These are phyloP conservation scores for Scrobipalpa costella DNA, from an alignment of 2,888 invertebrate species.

Conservation along the genomic window DNA sequence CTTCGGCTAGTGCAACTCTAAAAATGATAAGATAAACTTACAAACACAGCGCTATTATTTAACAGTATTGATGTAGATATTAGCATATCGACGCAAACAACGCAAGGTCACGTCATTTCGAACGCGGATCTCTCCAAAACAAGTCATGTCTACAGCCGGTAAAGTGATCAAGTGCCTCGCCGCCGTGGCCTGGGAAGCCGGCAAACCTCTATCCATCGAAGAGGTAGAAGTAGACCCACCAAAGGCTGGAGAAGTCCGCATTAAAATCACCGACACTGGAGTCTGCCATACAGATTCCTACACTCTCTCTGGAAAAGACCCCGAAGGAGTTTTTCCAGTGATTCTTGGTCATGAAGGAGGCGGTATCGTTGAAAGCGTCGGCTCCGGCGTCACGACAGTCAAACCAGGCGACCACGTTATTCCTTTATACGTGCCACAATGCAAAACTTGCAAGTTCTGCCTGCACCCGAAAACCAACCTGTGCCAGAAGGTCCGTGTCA, in stretches of 20 bases:
- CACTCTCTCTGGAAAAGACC: slow-evolving; percentile 92
- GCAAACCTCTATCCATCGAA: slow-evolving; percentile 93
- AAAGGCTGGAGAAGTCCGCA: slow-evolving; percentile 93
- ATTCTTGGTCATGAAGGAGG: slow-evolving; percentile 98
- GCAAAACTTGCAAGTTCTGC: slow-evolving; percentile 98
- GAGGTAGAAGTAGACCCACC: slow-evolving; percentile 97
- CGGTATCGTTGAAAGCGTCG: slow-evolving; percentile 97
- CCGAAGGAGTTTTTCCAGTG: slow-evolving; percentile 95
- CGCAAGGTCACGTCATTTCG: not conserved
- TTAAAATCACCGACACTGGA: slow-evolving; percentile 89
- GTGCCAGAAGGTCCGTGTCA: slow-evolving; percentile 94
- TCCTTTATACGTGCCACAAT: slow-evolving; percentile 98
- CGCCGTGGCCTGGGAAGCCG: slow-evolving; percentile 98
- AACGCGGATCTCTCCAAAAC: slow-evolving; percentile 57
- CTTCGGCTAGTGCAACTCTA: not conserved
- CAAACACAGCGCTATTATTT: not conserved
- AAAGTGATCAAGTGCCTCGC: slow-evolving; percentile 95
- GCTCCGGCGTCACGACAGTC: slow-evolving; percentile 93
- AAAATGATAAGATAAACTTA: slow-evolving; percentile 1
- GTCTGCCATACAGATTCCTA: slow-evolving; percentile 97
- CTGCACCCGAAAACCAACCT: slow-evolving; percentile 97
- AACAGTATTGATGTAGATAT: not conserved
- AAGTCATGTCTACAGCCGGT: slow-evolving; percentile 82
- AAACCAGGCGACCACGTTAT: slow-evolving; percentile 98
- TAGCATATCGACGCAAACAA: not conserved